Percentiles rank a stretch among this genome's conserved stretches.
Evolutionary conservation across 2,888 invertebrate species (phyloP).

Genomic region (Disparrhopalites patrizii): DNA sequence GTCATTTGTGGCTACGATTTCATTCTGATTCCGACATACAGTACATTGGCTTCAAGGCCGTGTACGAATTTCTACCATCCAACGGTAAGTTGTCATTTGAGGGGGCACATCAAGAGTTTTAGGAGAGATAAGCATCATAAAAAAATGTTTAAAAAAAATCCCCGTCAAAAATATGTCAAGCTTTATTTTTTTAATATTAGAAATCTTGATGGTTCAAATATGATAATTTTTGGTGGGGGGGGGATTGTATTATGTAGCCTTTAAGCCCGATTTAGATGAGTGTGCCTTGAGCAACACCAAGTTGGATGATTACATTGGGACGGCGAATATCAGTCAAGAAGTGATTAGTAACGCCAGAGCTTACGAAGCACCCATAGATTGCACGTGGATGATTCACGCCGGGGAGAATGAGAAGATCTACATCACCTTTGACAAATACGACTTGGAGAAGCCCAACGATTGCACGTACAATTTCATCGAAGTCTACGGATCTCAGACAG

Average conservation of each 20-base stretch:
- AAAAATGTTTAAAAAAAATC: background rate
- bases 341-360: constrained; percentile 56
- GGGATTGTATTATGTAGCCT: no score
- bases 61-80: constrained; percentile 63
- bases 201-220: no score
- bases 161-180: background rate
- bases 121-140: no score
- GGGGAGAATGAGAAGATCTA: constrained; percentile 58
- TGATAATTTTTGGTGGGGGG: no score
- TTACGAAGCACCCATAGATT: constrained; percentile 61
- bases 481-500: constrained; percentile 64
- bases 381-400: constrained; percentile 69
- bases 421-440: constrained; percentile 60
- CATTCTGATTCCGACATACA: constrained; percentile 76
- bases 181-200: no score
- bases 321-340: constrained; percentile 58
- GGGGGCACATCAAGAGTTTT: no score
- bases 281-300: constrained; percentile 60
- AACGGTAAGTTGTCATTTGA: constrained; percentile 61
- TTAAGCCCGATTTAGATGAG: constrained; percentile 52
- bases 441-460: constrained; percentile 68
- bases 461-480: constrained; percentile 73
- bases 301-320: constrained; percentile 59
- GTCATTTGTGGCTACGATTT: constrained; percentile 74
- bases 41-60: constrained; percentile 71